Base-by-base conservation (phyloP, 2,113 vertebrate species). In the Nothoprocta pentlandii region DNA sequence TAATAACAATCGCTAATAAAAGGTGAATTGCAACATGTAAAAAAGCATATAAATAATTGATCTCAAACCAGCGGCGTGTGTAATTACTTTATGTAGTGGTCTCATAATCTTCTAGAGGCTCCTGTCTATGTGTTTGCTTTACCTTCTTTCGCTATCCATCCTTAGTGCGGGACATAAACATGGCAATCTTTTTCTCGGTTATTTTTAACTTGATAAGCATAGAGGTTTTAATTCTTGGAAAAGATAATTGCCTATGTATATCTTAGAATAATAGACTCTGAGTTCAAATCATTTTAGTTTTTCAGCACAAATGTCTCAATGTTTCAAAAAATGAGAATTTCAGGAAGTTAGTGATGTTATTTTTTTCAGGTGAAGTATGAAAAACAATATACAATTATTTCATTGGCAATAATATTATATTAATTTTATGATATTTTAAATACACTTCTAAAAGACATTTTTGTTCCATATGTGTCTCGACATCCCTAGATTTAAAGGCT, bases 1-100 rank as follows among this genome's bases (percentile, higher is more conserved):
- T 97, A 97, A 97, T 89, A 97, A 94, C 96, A 97, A 90, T 95
- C 88, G 76, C 63, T 51, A 90, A 94, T 76, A 74, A 97, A 96
- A 95, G 30, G 44, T 61, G 93, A 89, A 63, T 74, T 94, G 80
- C 61, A 69, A 36, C 51, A 68, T 80, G 64, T 64, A 69, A 89
- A 92, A 76, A 49, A 91, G 64, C 86, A 87, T 82, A 95, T 95
- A 96, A 97, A 96, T 94, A 96, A 95, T 92, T 90, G 74, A 96
- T 95, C 70, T 96, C 91, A 93, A 95, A 87, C 75, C 90, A 96
- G 74, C 51, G 92, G 61, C 0, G 4, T 96, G 93, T 95, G 54
- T 97, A 97, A 97, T 97, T 94, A 94, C 70, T 95, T 73, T 68
- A 80, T 58, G 88, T 64, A 96, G 78, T 92, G 94, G 46, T 7